Base-by-base conservation (phyloP, 2,113 vertebrate genomes). In the Anser cygnoides region DNA sequence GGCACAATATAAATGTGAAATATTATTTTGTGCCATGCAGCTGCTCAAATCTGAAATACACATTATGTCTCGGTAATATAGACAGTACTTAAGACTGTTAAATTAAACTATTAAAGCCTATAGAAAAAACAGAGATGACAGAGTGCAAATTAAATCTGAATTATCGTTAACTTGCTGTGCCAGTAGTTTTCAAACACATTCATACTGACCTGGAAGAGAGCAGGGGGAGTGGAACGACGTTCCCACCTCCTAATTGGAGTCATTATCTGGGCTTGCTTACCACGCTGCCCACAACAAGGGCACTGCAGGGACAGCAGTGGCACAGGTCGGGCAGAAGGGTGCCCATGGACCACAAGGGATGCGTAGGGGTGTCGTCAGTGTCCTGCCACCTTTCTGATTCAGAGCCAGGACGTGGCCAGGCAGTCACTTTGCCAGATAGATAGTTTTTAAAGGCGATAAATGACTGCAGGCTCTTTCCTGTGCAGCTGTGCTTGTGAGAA, bases 71-170 rank as follows among this genome's bases (percentile, higher is more conserved):
- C 8, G 4, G 90, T 95, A 95, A 86, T 96, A 67, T 43, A 85
- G 96, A 95, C 83, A 95, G 90, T 65, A 88, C 87, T 96, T 96
- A 95, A 92, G 83, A 94, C 92, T 95, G 90, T 94, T 96, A 96
- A 94, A 95, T 94, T 95, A 89, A 96, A 92, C 93, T 93, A 90
- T 96, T 95, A 97, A 94, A 90, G 89, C 87, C 91, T 87, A 79
- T 75, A 87, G 75, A 87, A 95, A 95, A 86, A 91, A 75, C 67
- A 93, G 84, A 93, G 84, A 95, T 93, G 94, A 96, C 92, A 95
- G 92, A 95, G 89, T 92, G 93, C 87, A 96, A 95, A 95, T 97
- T 96, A 96, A 95, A 90, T 92, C 77, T 96, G 91, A 96, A 96
- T 96, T 96, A 96, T 93, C 33, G 0, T 94, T 93, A 84, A 95